Evolutionary conservation across 2,797 vertebrate species (phyloP).

Genomic region (Eptatretus atami): DNA sequence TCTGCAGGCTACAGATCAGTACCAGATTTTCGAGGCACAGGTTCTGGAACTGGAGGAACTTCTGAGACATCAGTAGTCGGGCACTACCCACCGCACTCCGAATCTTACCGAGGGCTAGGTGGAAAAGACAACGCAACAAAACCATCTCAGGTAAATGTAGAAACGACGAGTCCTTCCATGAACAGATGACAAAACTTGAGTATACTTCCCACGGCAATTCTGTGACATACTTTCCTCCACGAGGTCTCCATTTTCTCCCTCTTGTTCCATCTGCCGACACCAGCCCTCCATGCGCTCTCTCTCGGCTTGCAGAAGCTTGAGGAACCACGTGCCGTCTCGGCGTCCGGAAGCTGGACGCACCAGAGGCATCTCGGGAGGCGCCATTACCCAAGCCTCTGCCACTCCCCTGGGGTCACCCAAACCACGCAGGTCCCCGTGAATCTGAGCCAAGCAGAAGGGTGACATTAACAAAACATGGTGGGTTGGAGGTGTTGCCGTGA

Average conservation of each 20-base stretch:
- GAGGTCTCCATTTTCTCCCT: conserved; percentile 71
- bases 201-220: no score
- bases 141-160: not conserved
- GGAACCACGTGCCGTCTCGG: conserved; percentile 75
- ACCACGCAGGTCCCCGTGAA: not conserved
- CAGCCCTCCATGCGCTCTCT: conserved; percentile 92
- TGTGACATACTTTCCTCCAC: conserved; percentile 42
- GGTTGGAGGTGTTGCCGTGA: no score
- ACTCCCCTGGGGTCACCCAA: not conserved
- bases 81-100: conserved; percentile 70
- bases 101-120: conserved; percentile 59
- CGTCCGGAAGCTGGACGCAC: conserved; percentile 17
- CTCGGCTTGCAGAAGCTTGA: conserved; percentile 66
- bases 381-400: not conserved
- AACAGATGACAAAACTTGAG: not conserved
- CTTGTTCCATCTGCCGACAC: conserved; percentile 91
- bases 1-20: no score
- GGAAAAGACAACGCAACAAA: conserved; percentile 5
- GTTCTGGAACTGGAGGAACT: conserved; percentile 92
- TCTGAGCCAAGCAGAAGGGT: no score
- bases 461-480: no score
- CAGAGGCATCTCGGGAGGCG: not conserved
- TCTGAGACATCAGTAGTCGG: conserved; percentile 94
- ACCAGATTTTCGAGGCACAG: conserved; percentile 97
- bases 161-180: not conserved